phyloP scores from a whole-genome alignment of 1,140 invertebrate species.

The Dryas iulia region DNA sequence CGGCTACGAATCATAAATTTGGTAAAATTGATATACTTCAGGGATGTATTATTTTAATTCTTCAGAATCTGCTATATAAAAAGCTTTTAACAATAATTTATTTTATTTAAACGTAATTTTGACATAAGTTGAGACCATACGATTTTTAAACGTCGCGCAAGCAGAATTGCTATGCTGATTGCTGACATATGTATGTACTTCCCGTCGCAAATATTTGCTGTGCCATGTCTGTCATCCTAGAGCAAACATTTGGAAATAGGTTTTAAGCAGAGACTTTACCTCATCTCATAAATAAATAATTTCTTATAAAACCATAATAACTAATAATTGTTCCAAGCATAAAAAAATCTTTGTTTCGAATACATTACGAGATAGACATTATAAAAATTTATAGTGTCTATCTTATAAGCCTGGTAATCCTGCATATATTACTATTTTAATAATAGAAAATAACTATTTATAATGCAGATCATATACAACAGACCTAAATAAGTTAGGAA shows the following conservation, averaged over 20 bases:
- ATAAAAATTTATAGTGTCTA: too few relatives aligned
- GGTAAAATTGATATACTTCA: not conserved
- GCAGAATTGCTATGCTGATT: not conserved
- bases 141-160: not conserved
- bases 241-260: constrained; percentile 8
- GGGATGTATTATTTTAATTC: not conserved
- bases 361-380: too few relatives aligned
- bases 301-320: too few relatives aligned
- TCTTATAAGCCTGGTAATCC: too few relatives aligned
- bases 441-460: too few relatives aligned
- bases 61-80: too few relatives aligned
- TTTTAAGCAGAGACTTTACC: constrained; percentile 4
- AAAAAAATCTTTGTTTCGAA: too few relatives aligned
- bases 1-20: not conserved
- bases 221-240: not conserved
- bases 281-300: not conserved
- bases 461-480: too few relatives aligned
- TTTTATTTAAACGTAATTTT: not conserved
- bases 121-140: not conserved
- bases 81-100: too few relatives aligned
- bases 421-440: too few relatives aligned
- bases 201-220: constrained; percentile 1
- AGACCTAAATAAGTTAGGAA: too few relatives aligned
- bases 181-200: not conserved
- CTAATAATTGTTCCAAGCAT: not conserved